Evolutionary conservation across 2,113 vertebrate genomes (phyloP).

Genomic region (Solea solea): DNA sequence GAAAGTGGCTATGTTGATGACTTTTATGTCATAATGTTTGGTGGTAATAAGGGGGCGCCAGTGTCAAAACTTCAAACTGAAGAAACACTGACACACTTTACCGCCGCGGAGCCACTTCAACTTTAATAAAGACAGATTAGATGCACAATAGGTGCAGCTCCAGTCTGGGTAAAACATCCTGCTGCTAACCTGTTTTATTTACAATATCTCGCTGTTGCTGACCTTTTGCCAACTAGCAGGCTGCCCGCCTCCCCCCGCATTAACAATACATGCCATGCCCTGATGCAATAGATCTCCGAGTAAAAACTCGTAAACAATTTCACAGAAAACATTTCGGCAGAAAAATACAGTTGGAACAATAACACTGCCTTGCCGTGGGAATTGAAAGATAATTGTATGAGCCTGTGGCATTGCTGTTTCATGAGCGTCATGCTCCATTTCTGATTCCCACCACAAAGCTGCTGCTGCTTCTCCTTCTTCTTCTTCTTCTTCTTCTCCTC

Average conservation of each 20-base stretch:
- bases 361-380: conserved; percentile 69
- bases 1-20: too few relatives aligned
- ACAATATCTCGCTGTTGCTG: conserved; percentile 9
- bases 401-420: conserved; percentile 73
- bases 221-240: conserved; percentile 16
- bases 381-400: conserved; percentile 76
- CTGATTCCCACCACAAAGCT: conserved; percentile 70
- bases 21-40: too few relatives aligned
- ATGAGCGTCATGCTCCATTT: conserved; percentile 72
- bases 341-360: conserved; percentile 69
- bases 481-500: conserved; percentile 46
- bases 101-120: not conserved
- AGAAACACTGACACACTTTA: not conserved
- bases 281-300: conserved; percentile 61
- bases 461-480: conserved; percentile 47
- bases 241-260: conserved; percentile 1
- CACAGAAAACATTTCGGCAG: conserved; percentile 45
- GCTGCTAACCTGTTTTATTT: conserved; percentile 20
- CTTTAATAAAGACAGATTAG: not conserved
- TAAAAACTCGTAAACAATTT: conserved; percentile 69
- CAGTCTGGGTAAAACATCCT: not conserved
- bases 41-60: too few relatives aligned
- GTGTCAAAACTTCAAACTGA: not conserved
- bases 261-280: conserved; percentile 22
- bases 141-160: not conserved